Conservation (phyloP, 2,888 invertebrate species). For the Theodoxus fluviatilis region DNA sequence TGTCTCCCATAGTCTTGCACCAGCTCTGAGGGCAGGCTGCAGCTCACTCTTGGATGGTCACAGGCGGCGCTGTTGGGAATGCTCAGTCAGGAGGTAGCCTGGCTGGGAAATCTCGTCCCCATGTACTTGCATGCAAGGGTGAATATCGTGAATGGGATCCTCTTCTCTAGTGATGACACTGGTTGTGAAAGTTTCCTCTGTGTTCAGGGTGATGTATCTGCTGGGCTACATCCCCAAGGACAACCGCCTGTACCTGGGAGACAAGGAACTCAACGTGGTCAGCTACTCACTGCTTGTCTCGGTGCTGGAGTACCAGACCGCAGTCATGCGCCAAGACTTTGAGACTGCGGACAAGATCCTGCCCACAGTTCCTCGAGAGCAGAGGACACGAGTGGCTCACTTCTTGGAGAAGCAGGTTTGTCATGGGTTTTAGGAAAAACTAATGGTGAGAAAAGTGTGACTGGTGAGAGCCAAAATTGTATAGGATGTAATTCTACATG, state of each 20-base stretch:
- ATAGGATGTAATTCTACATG: neutral
- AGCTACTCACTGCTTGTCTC: slow-evolving; percentile 86
- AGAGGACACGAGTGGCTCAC: slow-evolving; percentile 95
- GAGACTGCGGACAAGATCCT: slow-evolving; percentile 89
- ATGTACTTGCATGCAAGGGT: too few relatives aligned
- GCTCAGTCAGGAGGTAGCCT: too few relatives aligned
- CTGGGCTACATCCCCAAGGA: slow-evolving; percentile 95
- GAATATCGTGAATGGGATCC: too few relatives aligned
- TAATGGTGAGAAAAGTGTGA: too few relatives aligned
- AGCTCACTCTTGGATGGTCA: too few relatives aligned
- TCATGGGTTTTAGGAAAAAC: neutral
- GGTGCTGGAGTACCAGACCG: slow-evolving; percentile 98
- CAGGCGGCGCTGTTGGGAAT: too few relatives aligned
- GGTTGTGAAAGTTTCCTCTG: neutral
- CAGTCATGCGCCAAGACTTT: slow-evolving; percentile 98
- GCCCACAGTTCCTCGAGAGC: slow-evolving; percentile 94
- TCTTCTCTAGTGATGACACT: neutral
- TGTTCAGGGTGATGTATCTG: slow-evolving; percentile 86
- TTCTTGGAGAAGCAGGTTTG: slow-evolving; percentile 94
- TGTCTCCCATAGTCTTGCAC: too few relatives aligned
- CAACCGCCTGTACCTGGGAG: slow-evolving; percentile 92
- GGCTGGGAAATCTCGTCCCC: too few relatives aligned
- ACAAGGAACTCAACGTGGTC: slow-evolving; percentile 89
- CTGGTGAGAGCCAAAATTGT: neutral
- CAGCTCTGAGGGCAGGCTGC: too few relatives aligned